phyloP scores from a whole-genome alignment of 2,797 vertebrate species.

The Rhinophrynus dorsalis region DNA sequence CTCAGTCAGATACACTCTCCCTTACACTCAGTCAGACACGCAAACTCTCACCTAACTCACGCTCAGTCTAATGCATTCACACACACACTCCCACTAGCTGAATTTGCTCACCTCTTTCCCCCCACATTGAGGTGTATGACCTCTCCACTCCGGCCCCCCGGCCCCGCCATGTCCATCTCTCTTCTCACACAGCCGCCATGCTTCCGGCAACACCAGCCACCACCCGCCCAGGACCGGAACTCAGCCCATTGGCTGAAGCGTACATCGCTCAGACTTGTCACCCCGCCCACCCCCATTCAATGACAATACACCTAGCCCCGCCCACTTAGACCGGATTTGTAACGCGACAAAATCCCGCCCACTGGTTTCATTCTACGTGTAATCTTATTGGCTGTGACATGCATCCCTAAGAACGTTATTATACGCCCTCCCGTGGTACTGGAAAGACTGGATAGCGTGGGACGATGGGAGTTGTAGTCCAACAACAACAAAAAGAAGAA shows the following conservation, averaged over 20 bases:
- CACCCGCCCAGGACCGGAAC: neutral
- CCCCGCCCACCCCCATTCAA: neutral
- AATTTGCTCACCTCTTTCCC: conserved; percentile 71
- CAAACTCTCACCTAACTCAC: neutral
- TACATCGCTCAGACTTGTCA: neutral
- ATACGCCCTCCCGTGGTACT: neutral
- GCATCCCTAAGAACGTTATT: neutral
- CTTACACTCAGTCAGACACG: neutral
- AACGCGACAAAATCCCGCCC: neutral
- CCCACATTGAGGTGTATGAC: conserved; percentile 83
- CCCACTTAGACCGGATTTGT: too few relatives aligned
- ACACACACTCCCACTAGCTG: too few relatives aligned
- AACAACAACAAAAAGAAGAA: too few relatives aligned
- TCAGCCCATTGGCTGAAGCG: neutral
- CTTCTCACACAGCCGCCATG: conserved; percentile 25
- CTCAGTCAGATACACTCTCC: neutral
- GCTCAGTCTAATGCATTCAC: too few relatives aligned
- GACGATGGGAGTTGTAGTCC: too few relatives aligned
- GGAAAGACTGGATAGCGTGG: too few relatives aligned
- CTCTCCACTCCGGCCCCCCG: conserved; percentile 65
- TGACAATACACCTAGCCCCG: neutral
- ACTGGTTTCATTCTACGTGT: neutral
- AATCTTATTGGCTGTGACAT: neutral
- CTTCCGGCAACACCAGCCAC: conserved; percentile 35
- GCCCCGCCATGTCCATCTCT: conserved; percentile 7